These are phyloP conservation scores for Lepisosteus osseus DNA, from an alignment of 2,113 vertebrate species.

Conservation along the genomic window DNA sequence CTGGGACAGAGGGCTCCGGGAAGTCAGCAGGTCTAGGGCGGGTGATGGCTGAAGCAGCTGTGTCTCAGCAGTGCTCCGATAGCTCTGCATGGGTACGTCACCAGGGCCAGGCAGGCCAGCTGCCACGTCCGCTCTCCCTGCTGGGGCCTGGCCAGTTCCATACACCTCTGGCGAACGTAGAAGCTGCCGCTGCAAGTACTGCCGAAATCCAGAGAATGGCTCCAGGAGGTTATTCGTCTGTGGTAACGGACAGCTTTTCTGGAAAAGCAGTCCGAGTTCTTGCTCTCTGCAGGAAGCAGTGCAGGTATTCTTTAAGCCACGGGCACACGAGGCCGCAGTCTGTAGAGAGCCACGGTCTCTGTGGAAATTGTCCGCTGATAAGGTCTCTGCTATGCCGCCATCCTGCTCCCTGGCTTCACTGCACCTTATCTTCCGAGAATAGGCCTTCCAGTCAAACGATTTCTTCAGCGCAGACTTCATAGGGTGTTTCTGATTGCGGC, in stretches of 20 bases:
- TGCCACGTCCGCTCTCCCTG: background rate
- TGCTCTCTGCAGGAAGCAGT: background rate
- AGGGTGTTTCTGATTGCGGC: background rate
- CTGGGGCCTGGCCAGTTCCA: background rate
- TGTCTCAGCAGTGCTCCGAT: background rate
- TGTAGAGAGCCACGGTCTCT: background rate
- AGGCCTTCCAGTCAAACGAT: slow-evolving; percentile 5
- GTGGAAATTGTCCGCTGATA: background rate
- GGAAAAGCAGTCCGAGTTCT: slow-evolving; percentile 24
- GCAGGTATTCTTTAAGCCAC: background rate
- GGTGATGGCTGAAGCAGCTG: background rate
- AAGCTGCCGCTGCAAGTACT: slow-evolving; percentile 32
- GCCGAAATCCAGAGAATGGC: slow-evolving; percentile 31
- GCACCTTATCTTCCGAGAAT: background rate
- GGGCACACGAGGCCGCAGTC: background rate
- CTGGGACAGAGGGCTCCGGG: slow-evolving; percentile 13
- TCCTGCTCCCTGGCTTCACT: background rate
- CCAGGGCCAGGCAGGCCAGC: background rate
- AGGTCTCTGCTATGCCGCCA: background rate
- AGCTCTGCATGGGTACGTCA: background rate
- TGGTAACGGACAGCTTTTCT: slow-evolving; percentile 6
- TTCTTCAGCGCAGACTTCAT: slow-evolving; percentile 8
- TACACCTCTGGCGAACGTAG: slow-evolving; percentile 28
- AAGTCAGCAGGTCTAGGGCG: background rate
- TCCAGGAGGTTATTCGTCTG: slow-evolving; percentile 21